phyloP scores from a whole-genome alignment of 2,113 vertebrate species.

The Scomber japonicus region DNA sequence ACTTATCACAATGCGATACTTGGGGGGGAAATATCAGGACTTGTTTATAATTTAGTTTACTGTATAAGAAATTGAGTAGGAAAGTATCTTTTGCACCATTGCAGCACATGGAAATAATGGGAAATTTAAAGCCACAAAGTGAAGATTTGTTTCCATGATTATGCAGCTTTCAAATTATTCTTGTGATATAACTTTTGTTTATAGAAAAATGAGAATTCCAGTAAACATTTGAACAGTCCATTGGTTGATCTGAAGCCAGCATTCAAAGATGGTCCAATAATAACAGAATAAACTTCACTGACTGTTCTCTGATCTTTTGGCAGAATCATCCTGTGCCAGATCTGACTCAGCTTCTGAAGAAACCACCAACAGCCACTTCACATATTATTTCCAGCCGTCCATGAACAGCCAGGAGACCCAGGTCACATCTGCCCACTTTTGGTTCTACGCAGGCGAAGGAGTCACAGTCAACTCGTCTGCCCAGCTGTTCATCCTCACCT shows the following conservation, averaged over 20 bases:
- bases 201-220: too few relatives aligned
- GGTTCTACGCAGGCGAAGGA: conserved; percentile 87
- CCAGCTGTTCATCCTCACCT: conserved; percentile 69
- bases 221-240: too few relatives aligned
- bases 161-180: too few relatives aligned
- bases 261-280: neutral
- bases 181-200: too few relatives aligned
- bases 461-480: conserved; percentile 1
- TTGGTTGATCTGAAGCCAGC: neutral
- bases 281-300: neutral
- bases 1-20: too few relatives aligned
- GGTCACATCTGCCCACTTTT: conserved; percentile 90
- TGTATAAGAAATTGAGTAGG: too few relatives aligned
- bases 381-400: conserved; percentile 90
- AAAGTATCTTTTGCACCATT: too few relatives aligned
- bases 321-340: conserved; percentile 79
- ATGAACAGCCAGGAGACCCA: conserved; percentile 73
- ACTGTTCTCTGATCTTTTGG: neutral
- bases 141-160: too few relatives aligned
- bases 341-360: conserved; percentile 33
- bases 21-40: too few relatives aligned
- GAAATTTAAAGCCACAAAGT: too few relatives aligned
- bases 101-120: too few relatives aligned
- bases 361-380: conserved; percentile 77
- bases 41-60: too few relatives aligned